These are phyloP conservation scores for Drosophila peninsularis DNA, from an alignment of 2,888 invertebrate species.

Conservation along the genomic window DNA sequence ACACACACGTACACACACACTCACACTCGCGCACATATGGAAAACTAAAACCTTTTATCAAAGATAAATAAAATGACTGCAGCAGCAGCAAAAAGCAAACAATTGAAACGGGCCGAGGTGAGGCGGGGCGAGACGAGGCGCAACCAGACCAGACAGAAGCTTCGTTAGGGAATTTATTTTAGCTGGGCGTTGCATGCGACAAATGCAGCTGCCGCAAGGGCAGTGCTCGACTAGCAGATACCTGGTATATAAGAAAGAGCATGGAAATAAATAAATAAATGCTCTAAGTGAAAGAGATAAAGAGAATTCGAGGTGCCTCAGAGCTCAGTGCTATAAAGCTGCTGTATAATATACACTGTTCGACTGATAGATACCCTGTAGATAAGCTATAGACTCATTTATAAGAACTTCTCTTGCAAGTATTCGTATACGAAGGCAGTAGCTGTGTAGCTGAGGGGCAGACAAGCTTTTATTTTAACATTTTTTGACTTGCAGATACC, in stretches of 20 bases:
- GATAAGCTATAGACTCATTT: not conserved
- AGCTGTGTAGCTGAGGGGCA: not conserved
- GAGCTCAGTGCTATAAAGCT: not conserved
- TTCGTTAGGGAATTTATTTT: conserved; percentile 33
- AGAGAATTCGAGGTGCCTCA: not conserved
- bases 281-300: not conserved
- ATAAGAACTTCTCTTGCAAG: not conserved
- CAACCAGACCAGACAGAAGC: conserved; percentile 27
- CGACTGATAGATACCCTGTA: conserved; percentile 1
- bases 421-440: too few relatives aligned
- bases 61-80: conserved; percentile 74
- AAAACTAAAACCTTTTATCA: conserved; percentile 78
- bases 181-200: conserved; percentile 57
- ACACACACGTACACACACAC: conserved; percentile 14
- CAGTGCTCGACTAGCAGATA: not conserved
- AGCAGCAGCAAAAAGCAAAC: conserved; percentile 33
- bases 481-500: conserved; percentile 1
- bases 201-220: conserved; percentile 51
- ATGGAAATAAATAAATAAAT: not conserved
- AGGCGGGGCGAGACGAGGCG: not conserved
- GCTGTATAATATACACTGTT: rapidly evolving
- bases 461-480: rapidly evolving
- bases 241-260: not conserved
- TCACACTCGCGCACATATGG: conserved; percentile 14
- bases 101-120: conserved; percentile 22